phyloP scores from a whole-genome alignment of 2,888 invertebrate species.

The Conops quadrifasciatus region DNA sequence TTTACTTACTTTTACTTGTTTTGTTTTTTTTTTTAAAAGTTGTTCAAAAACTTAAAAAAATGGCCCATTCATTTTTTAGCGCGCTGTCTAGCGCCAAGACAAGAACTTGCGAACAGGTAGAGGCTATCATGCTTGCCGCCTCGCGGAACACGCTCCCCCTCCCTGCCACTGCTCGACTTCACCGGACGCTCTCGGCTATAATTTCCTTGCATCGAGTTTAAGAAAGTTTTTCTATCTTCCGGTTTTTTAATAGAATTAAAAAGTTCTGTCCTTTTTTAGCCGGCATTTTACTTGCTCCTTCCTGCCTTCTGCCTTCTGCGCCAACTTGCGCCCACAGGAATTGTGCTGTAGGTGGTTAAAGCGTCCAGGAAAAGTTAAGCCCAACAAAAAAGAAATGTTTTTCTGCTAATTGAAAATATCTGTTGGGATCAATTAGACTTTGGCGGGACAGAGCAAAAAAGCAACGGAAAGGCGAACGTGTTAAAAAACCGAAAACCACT shows the following conservation, averaged over 20 bases:
- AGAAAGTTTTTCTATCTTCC: constrained; percentile 43
- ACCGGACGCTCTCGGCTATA: constrained; percentile 25
- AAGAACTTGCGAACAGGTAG: constrained; percentile 11
- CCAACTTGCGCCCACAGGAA: constrained; percentile 57
- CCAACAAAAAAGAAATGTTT: constrained; percentile 55
- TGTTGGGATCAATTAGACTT: constrained; percentile 64
- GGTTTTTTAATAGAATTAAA: constrained; percentile 59
- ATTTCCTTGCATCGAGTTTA: constrained; percentile 33
- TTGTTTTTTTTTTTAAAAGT: background rate
- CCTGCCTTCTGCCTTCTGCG: constrained; percentile 44
- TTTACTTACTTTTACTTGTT: background rate
- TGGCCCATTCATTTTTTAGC: background rate
- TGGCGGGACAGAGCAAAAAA: constrained; percentile 39
- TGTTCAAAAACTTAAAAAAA: constrained; percentile 16
- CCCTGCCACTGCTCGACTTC: constrained; percentile 38
- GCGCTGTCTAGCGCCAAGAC: constrained; percentile 12
- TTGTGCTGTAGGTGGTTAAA: constrained; percentile 57
- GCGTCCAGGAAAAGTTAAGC: constrained; percentile 27
- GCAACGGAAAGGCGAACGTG: constrained; percentile 4
- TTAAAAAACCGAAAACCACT: constrained; percentile 41
- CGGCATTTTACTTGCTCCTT: constrained; percentile 34
- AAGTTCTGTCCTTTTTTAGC: constrained; percentile 49
- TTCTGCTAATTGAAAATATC: constrained; percentile 65
- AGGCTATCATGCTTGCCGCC: constrained; percentile 3
- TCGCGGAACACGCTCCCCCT: constrained; percentile 28